phyloP scores from a whole-genome alignment of 64 coral and sea anemone genomes.

The Montipora cactus region DNA sequence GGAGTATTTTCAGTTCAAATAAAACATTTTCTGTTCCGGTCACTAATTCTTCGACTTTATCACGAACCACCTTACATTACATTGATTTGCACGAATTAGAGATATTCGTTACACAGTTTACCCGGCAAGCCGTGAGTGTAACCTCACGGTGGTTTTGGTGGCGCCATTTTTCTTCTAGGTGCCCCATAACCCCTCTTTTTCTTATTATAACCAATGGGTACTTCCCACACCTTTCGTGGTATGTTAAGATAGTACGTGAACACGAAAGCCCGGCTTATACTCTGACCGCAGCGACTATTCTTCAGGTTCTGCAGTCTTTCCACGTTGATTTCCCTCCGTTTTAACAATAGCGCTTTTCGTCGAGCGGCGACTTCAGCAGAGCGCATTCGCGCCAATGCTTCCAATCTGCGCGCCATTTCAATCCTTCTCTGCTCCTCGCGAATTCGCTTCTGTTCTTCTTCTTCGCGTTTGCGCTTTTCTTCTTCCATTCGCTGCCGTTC shows the following conservation, averaged over 20 bases:
- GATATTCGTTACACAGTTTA: too few relatives aligned
- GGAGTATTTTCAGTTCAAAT: too few relatives aligned
- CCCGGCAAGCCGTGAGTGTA: not conserved
- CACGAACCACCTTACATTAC: too few relatives aligned
- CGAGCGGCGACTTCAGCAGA: conserved; percentile 69
- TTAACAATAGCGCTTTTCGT: conserved; percentile 72
- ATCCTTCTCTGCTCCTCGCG: conserved; percentile 80
- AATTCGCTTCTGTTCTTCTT: conserved; percentile 63
- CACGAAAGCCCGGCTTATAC: conserved; percentile 57
- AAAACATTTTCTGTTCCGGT: too few relatives aligned
- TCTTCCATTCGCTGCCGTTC: conserved; percentile 79
- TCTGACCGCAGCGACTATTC: conserved; percentile 76
- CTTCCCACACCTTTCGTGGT: conserved; percentile 84
- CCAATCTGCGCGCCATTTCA: conserved; percentile 81
- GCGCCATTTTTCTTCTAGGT: conserved; percentile 50
- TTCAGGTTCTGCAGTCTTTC: conserved; percentile 79
- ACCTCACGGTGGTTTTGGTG: conserved; percentile 36
- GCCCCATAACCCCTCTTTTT: conserved; percentile 72
- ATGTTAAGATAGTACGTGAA: conserved; percentile 87
- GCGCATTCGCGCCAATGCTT: conserved; percentile 85
- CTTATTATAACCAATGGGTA: conserved; percentile 78
- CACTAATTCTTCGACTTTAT: too few relatives aligned
- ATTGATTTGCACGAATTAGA: too few relatives aligned
- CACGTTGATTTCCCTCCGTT: conserved; percentile 75
- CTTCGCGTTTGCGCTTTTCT: conserved; percentile 67